These are phyloP conservation scores for Bradypodion ventrale DNA, from an alignment of 2,797 vertebrate genomes.

Conservation along the genomic window DNA sequence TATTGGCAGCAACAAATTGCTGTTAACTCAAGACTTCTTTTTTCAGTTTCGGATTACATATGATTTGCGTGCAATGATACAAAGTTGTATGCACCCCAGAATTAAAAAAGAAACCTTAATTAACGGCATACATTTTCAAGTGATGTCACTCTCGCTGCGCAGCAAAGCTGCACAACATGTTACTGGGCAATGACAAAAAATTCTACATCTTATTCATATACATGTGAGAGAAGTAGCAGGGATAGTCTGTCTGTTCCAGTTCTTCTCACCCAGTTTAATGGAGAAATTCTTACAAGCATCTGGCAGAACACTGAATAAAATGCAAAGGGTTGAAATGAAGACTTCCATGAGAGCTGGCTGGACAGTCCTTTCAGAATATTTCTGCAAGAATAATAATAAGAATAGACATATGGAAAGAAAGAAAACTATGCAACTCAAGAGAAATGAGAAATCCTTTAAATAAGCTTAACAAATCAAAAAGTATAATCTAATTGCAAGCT, in stretches of 20 bases:
- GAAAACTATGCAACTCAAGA: neutral
- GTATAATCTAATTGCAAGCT: neutral
- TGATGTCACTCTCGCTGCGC: no score
- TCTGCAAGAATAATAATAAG: slow-evolving; percentile 82
- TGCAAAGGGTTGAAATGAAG: slow-evolving; percentile 85
- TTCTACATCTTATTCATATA: slow-evolving; percentile 13
- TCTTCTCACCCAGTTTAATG: slow-evolving; percentile 86
- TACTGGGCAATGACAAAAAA: slow-evolving; percentile 26
- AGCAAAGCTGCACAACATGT: no score
- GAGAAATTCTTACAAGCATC: slow-evolving; percentile 83
- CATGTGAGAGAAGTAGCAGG: slow-evolving; percentile 16
- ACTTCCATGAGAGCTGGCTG: slow-evolving; percentile 80
- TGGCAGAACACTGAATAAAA: slow-evolving; percentile 84
- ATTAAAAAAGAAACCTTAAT: no score
- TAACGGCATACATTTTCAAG: no score
- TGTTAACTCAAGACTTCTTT: no score
- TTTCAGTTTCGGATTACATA: no score
- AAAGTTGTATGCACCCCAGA: no score
- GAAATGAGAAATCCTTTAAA: slow-evolving; percentile 22
- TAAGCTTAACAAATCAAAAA: neutral
- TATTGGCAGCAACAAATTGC: no score
- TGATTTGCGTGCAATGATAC: no score
- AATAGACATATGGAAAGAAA: neutral
- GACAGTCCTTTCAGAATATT: slow-evolving; percentile 75
- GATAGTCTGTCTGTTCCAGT: neutral